Evolutionary conservation across 2,113 vertebrate species (phyloP).

Genomic region (Pseudorectes ferrugineus): DNA sequence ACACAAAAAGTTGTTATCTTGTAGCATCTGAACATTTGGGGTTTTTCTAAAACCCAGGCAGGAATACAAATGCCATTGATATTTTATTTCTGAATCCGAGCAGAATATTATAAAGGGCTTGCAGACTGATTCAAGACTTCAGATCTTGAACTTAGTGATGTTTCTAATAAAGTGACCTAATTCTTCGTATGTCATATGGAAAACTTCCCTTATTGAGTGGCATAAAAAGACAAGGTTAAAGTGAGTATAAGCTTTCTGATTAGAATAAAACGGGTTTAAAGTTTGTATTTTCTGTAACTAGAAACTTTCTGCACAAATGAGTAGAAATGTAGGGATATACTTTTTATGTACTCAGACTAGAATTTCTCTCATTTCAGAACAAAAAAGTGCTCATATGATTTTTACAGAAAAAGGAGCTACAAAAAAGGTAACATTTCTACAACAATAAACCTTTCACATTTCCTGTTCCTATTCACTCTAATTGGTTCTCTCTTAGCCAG

Average conservation of each 20-base stretch:
- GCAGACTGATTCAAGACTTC: neutral
- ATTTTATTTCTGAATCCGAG: neutral
- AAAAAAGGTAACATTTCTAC: neutral
- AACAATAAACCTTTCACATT: neutral
- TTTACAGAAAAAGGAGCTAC: neutral
- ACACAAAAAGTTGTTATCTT: neutral
- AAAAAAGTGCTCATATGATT: accelerated
- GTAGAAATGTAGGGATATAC: neutral
- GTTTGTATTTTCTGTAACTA: neutral
- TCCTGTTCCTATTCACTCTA: neutral
- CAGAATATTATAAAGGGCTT: neutral
- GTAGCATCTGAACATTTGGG: neutral
- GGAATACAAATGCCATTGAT: neutral
- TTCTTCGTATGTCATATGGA: neutral
- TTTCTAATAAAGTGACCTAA: neutral
- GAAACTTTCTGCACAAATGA: neutral
- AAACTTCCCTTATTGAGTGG: neutral
- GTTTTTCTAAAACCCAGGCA: neutral
- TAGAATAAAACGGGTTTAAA: neutral
- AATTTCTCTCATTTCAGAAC: neutral
- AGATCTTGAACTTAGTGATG: neutral
- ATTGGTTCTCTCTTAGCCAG: neutral
- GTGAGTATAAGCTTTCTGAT: neutral
- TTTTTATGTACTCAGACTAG: neutral
- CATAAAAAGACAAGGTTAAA: neutral